A percentile compares a stretch with the other conserved stretches of the same genome.
phyloP scores from a whole-genome alignment of 2,113 vertebrate species.

The Calidris pygmaea region DNA sequence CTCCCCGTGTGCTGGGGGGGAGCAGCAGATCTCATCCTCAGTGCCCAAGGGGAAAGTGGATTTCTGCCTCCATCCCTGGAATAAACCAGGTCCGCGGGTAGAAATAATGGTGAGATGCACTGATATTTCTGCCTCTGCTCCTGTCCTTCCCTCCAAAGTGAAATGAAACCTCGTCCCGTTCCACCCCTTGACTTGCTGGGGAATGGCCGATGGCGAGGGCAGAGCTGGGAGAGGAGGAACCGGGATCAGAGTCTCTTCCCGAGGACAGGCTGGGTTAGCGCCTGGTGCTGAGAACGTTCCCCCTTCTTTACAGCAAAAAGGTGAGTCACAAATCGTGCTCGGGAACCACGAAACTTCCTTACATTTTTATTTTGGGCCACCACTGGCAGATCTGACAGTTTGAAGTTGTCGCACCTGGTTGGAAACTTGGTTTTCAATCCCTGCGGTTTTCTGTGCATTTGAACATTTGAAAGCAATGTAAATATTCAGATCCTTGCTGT shows the following conservation, averaged over 20 bases:
- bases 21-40: rapidly evolving
- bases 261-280: rapidly evolving
- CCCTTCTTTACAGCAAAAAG: not conserved
- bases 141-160: rapidly evolving
- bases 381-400: not conserved
- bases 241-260: not conserved
- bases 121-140: not conserved
- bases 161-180: not conserved
- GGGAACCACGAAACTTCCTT: not conserved
- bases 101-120: not conserved
- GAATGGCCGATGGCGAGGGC: not conserved
- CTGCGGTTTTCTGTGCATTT: not conserved
- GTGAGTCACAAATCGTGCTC: not conserved
- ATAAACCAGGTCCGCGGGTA: rapidly evolving
- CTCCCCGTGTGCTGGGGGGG: not conserved
- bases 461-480: not conserved
- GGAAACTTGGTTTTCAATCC: not conserved
- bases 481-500: not conserved
- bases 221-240: not conserved
- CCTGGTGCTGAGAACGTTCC: rapidly evolving
- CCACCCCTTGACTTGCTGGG: not conserved
- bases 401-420: not conserved
- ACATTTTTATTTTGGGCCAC: not conserved
- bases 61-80: not conserved
- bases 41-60: rapidly evolving